Base-by-base conservation (phyloP, 2,797 vertebrate species). In the Ctenosaura bakeri region DNA sequence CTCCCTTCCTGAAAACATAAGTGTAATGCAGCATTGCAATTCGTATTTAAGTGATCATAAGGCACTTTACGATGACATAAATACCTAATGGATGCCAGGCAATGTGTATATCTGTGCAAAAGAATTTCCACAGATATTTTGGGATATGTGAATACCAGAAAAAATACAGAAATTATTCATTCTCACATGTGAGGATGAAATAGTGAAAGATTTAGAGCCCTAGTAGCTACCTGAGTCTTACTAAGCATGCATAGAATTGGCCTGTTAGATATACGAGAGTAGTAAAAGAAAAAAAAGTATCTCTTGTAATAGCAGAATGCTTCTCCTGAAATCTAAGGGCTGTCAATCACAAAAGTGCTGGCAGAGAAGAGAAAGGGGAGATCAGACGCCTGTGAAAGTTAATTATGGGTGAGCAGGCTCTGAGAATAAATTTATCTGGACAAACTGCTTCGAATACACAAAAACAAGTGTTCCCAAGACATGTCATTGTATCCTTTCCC, bases 341-440 rank as follows among this genome's bases (percentile, higher is more conserved):
- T 77, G 69, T 46, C 20, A 83, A 42, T 64, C 29, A 59, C 46
- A 83, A 64, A 77, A 50, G 35, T 50, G 80, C 38, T 88, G 52
- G 35, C 24, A n/a, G 26, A 77, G 14, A 78, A 78, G 42, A 59
- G 3, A 89, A 83, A 89, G 29, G 35, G 50, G 66, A 54, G 50
- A 74, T 26, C 14, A 32, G 8, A n/a, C 42, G 66, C 9, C 24
- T 32, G 52, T 74, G 66, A 38, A 74, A 73, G 35, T 76, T 89
- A 83, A 83, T 89, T 86, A 59, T 42, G 73, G 59, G 71, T 38
- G 35, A 52, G 38, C 18, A 89, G 42, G 32, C 71, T 76, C 14
- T 89, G 81, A 83, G 80, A 64, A 83, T 88, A 74, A 56, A 74
- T 46, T 83, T 88, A 83, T 83, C 69, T 62, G 38, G 79, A 74